These are phyloP conservation scores for Cervus canadensis DNA, from an alignment of 2,113 vertebrate genomes.

Conservation along the genomic window DNA sequence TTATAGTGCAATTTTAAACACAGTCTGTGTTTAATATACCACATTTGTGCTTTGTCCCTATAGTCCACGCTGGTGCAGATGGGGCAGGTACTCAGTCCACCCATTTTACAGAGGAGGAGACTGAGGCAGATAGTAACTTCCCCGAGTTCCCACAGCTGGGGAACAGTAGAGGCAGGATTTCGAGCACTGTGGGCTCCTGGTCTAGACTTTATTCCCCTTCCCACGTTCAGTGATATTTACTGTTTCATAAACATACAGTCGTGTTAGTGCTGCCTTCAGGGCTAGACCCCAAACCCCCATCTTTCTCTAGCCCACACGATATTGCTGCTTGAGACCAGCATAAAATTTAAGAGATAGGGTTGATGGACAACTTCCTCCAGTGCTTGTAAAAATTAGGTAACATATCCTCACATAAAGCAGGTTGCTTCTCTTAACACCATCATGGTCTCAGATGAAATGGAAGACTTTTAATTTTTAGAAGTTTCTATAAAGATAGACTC, in stretches of 20 bases:
- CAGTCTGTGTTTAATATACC: too few species aligned
- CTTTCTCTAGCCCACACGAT: background rate
- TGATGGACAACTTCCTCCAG: background rate
- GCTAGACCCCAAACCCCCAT: background rate
- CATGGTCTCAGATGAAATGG: background rate
- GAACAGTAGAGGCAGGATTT: background rate
- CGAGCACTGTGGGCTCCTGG: rapidly evolving
- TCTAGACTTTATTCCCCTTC: background rate
- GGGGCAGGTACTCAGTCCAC: too few species aligned
- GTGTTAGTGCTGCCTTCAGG: background rate
- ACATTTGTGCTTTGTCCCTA: background rate
- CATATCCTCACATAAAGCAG: background rate
- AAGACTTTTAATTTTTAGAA: background rate
- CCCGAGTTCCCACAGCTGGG: background rate
- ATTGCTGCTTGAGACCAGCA: background rate
- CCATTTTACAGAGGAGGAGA: background rate
- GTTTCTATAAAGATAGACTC: background rate
- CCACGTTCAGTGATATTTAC: too few species aligned
- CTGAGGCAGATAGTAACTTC: background rate
- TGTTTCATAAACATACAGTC: background rate
- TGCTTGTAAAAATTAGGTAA: background rate
- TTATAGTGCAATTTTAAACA: background rate
- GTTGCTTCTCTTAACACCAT: background rate
- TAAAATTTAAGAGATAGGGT: background rate
- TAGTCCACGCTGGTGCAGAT: too few species aligned